phyloP scores from a whole-genome alignment of 92 coral and sea anemone genomes.

The Phenganax subtilis region DNA sequence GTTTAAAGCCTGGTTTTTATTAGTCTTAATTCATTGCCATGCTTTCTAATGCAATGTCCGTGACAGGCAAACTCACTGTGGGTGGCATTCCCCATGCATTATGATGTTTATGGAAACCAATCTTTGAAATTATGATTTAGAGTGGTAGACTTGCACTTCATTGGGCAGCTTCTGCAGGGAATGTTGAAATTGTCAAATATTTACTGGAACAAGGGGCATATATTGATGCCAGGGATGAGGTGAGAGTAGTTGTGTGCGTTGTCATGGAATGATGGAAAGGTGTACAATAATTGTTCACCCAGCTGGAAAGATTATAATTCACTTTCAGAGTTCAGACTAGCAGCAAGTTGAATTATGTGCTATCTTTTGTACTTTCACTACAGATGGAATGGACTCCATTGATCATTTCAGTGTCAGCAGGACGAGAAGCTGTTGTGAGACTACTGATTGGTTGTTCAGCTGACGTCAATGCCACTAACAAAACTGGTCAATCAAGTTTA shows the following conservation, averaged over 20 bases:
- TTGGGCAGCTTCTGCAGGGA: slow-evolving; percentile 98
- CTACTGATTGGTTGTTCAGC: slow-evolving; percentile 73
- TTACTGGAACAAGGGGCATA: slow-evolving; percentile 69
- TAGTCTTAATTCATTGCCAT: too few species aligned
- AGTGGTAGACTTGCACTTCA: slow-evolving; percentile 83
- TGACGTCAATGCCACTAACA: slow-evolving; percentile 70
- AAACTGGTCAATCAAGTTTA: slow-evolving; percentile 77
- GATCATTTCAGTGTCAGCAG: slow-evolving; percentile 94
- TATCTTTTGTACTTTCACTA: not conserved
- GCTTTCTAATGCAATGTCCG: too few species aligned
- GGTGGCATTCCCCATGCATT: too few species aligned
- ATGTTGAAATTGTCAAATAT: slow-evolving; percentile 63
- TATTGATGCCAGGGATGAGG: slow-evolving; percentile 84
- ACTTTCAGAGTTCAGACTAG: not conserved
- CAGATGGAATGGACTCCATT: slow-evolving; percentile 94
- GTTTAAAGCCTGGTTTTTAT: too few species aligned
- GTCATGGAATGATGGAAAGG: not conserved
- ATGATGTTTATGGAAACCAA: too few species aligned
- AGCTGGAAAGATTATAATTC: not conserved
- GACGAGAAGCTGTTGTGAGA: slow-evolving; percentile 68
- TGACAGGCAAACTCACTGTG: too few species aligned
- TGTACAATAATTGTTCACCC: not conserved
- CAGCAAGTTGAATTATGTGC: too few species aligned
- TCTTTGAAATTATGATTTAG: slow-evolving; percentile 35
- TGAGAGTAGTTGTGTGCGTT: slow-evolving; percentile 46